A percentile compares a stretch with the other conserved stretches of the same genome.
phyloP scores from a whole-genome alignment of 1,140 invertebrate species.

The Saxidomus purpurata region DNA sequence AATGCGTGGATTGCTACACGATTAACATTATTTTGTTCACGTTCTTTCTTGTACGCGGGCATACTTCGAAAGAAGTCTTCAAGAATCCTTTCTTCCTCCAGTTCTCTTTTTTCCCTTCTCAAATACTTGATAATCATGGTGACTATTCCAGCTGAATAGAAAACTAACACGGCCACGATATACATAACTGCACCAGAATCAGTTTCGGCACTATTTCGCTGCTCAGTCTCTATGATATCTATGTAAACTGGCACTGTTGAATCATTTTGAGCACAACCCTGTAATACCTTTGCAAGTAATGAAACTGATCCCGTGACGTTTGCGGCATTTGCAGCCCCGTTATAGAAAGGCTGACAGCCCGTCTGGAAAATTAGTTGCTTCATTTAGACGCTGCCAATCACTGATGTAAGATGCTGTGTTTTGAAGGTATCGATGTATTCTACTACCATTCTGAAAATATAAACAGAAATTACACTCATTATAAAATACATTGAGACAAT shows the following conservation, averaged over 20 bases:
- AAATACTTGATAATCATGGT: conserved; percentile 84
- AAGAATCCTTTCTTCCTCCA: conserved; percentile 82
- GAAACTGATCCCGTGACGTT: background rate
- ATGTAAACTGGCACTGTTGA: conserved; percentile 42
- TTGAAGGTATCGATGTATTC: too few species aligned
- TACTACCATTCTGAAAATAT: too few species aligned
- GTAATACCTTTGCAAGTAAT: conserved; percentile 24
- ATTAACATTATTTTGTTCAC: conserved; percentile 80
- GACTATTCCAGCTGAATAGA: conserved; percentile 83
- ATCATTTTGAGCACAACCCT: conserved; percentile 54
- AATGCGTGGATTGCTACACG: conserved; percentile 81
- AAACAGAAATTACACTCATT: too few species aligned
- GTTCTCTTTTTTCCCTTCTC: conserved; percentile 79
- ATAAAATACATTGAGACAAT: too few species aligned
- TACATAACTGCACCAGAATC: conserved; percentile 80
- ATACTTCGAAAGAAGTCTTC: conserved; percentile 83
- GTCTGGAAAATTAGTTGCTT: conserved; percentile 38
- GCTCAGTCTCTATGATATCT: conserved; percentile 35
- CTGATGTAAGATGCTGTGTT: too few species aligned
- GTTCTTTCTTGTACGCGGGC: conserved; percentile 77
- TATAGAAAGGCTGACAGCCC: conserved; percentile 11
- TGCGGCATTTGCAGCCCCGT: background rate
- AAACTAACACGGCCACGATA: conserved; percentile 83
- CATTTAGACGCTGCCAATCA: background rate
- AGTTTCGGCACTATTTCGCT: background rate